Evolutionary conservation across 1,140 invertebrate species (phyloP), one percentile per base, ranked within the genome.

Genomic region (Drosophila guanche): DNA sequence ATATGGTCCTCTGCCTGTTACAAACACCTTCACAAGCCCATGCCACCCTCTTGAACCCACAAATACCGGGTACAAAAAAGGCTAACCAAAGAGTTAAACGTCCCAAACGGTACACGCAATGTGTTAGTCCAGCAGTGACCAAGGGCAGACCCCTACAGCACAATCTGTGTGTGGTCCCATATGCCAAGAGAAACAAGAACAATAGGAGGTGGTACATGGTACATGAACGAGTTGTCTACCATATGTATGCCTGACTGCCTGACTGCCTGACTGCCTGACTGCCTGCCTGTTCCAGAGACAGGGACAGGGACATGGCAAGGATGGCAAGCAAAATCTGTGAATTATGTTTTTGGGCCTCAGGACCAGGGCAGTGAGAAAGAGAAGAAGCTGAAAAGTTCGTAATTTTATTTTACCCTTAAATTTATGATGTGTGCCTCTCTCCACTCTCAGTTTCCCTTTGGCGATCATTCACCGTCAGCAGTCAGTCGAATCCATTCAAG

Each of bases 41-140:
- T 29, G 3, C 14, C 4, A 25, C 68, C 55, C 65, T 33, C 23
- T 48, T 5, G 4, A 4, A 3, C 12, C 33, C 33, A 12, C 10
- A 3, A 10, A 1, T 12, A 1, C 33, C 10, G 33, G 33, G 3
- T 47, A n/a, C 7, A 8, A 25, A 55, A 20, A 41, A 8, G 50
- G n/a, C 52, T 33, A 55, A 43, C 63, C 51, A 56, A 48, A 68
- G 66, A 68, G 62, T 68, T 68, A 68, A 68, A 37, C 62, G 50
- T 55, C 33, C 62, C 42, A 33, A 33, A 48, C 10, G 50, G n/a
- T 7, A 1, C 40, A 68, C 20, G 43, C 43, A 48, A 48, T 69
- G 66, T 69, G 66, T 68, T 68, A 52, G 50, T 48, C 37, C 43
- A 69, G 33, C 55, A 68, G 66, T 69, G 66, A 68, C 66, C 66